Percentiles rank a stretch among this genome's conserved stretches.
These are phyloP conservation scores for Spodoptera litura DNA, from an alignment of 1,140 invertebrate genomes.

Conservation along the genomic window DNA sequence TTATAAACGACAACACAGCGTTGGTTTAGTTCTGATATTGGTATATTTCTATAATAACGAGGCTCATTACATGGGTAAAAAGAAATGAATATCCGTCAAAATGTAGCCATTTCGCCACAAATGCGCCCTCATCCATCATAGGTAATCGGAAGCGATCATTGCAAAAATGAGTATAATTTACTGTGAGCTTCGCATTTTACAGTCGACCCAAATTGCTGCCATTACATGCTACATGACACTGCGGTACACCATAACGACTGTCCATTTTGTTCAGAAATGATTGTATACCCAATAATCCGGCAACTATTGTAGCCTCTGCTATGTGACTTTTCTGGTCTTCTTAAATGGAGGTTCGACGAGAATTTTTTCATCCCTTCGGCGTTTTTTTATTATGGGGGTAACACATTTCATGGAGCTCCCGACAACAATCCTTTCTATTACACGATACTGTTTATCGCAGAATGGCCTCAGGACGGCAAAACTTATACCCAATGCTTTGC, in stretches of 20 bases:
- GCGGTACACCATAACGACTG: conserved; percentile 65
- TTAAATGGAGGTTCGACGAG: conserved; percentile 61
- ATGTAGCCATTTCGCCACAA: conserved; percentile 55
- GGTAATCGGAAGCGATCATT: conserved; percentile 83
- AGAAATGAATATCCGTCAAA: conserved; percentile 50
- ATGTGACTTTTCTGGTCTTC: conserved; percentile 49
- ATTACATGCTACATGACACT: conserved; percentile 73
- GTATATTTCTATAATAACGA: conserved; percentile 37
- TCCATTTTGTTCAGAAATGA: conserved; percentile 53
- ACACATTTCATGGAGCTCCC: conserved; percentile 63
- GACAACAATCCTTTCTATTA: conserved; percentile 71
- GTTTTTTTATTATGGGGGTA: conserved; percentile 61
- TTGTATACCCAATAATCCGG: conserved; percentile 48
- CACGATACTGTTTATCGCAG: conserved; percentile 70
- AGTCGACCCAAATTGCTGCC: conserved; percentile 73
- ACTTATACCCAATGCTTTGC: conserved; percentile 71
- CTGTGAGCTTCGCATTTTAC: conserved; percentile 72
- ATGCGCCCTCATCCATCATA: conserved; percentile 66
- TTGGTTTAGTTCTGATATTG: neutral
- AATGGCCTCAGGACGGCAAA: conserved; percentile 73
- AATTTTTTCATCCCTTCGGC: conserved; percentile 66
- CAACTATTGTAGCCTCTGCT: conserved; percentile 39
- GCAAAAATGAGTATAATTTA: conserved; percentile 81
- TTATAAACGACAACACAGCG: conserved; percentile 8
- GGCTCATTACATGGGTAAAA: conserved; percentile 31